Conservation (phyloP, 2,888 invertebrate species). For the Perithous albicinctus region DNA sequence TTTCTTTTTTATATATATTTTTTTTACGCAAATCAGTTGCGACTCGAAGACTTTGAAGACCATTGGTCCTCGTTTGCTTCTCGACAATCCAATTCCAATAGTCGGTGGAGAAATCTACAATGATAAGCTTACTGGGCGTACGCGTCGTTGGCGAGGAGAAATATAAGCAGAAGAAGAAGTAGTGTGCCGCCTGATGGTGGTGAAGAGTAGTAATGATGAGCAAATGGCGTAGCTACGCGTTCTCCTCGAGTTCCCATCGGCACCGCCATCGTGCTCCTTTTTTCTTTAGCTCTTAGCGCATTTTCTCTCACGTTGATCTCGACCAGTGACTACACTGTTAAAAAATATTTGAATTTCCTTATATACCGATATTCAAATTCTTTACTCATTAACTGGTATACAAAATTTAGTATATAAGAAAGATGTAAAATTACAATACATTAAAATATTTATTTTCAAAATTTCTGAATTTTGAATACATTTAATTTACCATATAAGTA, state of each 20-base stretch:
- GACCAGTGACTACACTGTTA: neutral
- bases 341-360: too few relatives aligned
- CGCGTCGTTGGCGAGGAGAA: constrained; percentile 72
- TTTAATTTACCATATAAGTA: too few relatives aligned
- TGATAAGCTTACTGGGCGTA: constrained; percentile 81
- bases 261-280: constrained; percentile 74
- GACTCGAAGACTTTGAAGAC: neutral
- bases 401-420: too few relatives aligned
- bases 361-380: too few relatives aligned
- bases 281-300: constrained; percentile 54
- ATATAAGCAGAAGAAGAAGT: constrained; percentile 75
- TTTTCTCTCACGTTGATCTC: constrained; percentile 28
- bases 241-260: constrained; percentile 58
- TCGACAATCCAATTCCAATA: constrained; percentile 61
- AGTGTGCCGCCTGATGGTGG: constrained; percentile 58
- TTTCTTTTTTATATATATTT: neutral
- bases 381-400: too few relatives aligned
- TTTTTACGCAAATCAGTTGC: constrained; percentile 3
- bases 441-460: too few relatives aligned
- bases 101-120: constrained; percentile 69
- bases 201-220: constrained; percentile 9
- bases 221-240: constrained; percentile 30
- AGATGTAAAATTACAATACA: too few relatives aligned
- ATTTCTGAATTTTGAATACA: too few relatives aligned
- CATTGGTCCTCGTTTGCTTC: constrained; percentile 10